Conservation (phyloP, 2,797 vertebrate genomes). For the Scyliorhinus canicula region DNA sequence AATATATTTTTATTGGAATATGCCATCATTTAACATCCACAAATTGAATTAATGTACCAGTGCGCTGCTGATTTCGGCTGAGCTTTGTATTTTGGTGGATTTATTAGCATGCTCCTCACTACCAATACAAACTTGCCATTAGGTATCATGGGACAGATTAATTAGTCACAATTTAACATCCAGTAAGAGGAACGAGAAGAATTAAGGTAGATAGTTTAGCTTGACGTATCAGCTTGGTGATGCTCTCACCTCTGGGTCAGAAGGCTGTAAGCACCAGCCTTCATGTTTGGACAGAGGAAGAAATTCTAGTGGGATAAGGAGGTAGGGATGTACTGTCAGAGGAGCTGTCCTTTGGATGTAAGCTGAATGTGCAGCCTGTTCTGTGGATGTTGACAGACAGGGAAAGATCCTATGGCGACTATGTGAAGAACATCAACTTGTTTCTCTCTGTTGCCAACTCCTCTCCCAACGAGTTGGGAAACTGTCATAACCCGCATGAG, state of each 20-base stretch:
- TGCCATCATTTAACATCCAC: slow-evolving; percentile 17
- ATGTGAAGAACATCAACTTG: neutral
- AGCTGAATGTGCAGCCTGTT: neutral
- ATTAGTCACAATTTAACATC: neutral
- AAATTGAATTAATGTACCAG: slow-evolving; percentile 1
- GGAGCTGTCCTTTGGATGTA: neutral
- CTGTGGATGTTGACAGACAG: neutral
- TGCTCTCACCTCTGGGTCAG: neutral
- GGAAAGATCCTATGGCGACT: neutral
- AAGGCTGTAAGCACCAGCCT: too few species aligned
- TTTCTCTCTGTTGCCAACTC: neutral
- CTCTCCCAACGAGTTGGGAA: neutral
- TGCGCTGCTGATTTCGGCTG: neutral
- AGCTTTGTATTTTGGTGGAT: neutral
- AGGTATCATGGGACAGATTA: neutral
- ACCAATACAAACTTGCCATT: neutral
- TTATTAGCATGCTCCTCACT: neutral
- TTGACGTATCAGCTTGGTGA: neutral
- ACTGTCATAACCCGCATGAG: too few species aligned
- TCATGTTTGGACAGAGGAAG: neutral
- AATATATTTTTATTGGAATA: slow-evolving; percentile 33
- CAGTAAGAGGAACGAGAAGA: neutral
- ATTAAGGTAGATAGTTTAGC: neutral
- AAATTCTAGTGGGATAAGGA: neutral
- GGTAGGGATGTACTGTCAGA: neutral